Evolutionary conservation across 1,140 invertebrate species (phyloP).

Genomic region (Brachionus angularis): DNA sequence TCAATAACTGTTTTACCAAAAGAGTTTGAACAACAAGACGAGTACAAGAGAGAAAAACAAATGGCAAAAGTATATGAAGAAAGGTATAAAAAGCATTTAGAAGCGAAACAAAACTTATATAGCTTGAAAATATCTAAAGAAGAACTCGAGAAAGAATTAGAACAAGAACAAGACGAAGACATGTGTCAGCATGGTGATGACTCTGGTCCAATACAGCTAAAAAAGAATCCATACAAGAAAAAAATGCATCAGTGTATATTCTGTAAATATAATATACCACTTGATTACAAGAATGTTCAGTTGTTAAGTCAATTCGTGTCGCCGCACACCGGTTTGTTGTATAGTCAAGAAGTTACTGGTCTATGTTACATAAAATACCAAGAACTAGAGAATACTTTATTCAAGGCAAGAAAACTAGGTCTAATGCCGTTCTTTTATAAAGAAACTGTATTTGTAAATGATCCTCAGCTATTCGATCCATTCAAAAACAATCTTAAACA

Average conservation of each 20-base stretch:
- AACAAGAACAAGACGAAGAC: background rate
- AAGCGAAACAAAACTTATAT: constrained; percentile 4
- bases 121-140: background rate
- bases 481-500: constrained; percentile 39
- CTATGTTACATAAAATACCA: constrained; percentile 28
- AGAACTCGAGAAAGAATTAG: background rate
- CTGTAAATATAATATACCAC: constrained; percentile 27
- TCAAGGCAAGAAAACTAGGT: constrained; percentile 9
- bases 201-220: background rate
- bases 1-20: constrained; percentile 34
- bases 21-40: constrained; percentile 25
- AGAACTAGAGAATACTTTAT: constrained; percentile 38
- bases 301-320: constrained; percentile 43
- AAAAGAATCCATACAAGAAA: constrained; percentile 31
- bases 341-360: constrained; percentile 33
- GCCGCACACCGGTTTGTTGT: constrained; percentile 43
- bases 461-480: constrained; percentile 44
- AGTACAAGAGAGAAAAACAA: constrained; percentile 23
- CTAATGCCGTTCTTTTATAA: constrained; percentile 42
- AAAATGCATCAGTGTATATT: constrained; percentile 38
- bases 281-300: constrained; percentile 37
- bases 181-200: constrained; percentile 1
- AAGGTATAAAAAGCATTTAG: constrained; percentile 9
- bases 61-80: constrained; percentile 5
- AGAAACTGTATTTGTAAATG: constrained; percentile 9